Conservation (phyloP, 2,113 vertebrate species). For the Rattus norvegicus region GRCr8 NC_086031.1:20448001-20448500, state of each 20-base stretch:
- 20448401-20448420: constrained; percentile 76
- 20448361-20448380: constrained; percentile 69
- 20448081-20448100: neutral
- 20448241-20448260: constrained; percentile 17
- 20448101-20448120: neutral
- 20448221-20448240: neutral
- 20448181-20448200: constrained; percentile 11
- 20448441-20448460: constrained; percentile 60
- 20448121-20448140: neutral
- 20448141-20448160: constrained; percentile 12
- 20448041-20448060: neutral
- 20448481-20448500: constrained; percentile 72
- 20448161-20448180: neutral
- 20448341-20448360: constrained; percentile 67
- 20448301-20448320: constrained; percentile 59
- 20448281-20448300: constrained; percentile 47
- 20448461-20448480: constrained; percentile 74
- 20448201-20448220: neutral
- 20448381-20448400: constrained; percentile 71
- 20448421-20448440: constrained; percentile 66
- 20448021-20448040: neutral
- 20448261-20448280: constrained; percentile 24
- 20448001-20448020: neutral
- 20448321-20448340: constrained; percentile 49
- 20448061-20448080: neutral